phyloP scores from a whole-genome alignment of 2,797 vertebrate genomes.

The Takifugu ocellatus region DNA sequence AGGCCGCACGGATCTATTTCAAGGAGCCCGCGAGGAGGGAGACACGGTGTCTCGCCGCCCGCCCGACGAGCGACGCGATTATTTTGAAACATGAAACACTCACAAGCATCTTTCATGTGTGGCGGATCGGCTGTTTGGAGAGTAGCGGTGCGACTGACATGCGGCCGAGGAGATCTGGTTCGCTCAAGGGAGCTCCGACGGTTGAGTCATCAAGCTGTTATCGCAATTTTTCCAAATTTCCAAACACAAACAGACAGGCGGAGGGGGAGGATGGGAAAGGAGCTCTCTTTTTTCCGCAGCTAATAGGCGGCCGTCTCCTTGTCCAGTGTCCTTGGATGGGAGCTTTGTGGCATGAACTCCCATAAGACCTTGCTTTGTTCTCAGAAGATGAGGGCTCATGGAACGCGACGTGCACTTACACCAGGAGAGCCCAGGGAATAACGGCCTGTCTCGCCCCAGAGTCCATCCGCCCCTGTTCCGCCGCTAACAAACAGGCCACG shows the following conservation, averaged over 20 bases:
- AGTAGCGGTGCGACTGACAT: conserved; percentile 19
- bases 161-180: conserved; percentile 28
- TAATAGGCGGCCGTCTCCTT: conserved; percentile 45
- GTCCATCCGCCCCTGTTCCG: conserved; percentile 14
- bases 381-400: conserved; percentile 48
- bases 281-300: conserved; percentile 19
- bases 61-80: too few relatives aligned
- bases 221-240: conserved; percentile 33
- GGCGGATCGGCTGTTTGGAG: conserved; percentile 24
- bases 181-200: conserved; percentile 29
- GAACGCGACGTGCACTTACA: conserved; percentile 58
- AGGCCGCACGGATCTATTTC: conserved; percentile 20
- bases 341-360: conserved; percentile 61
- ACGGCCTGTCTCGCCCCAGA: conserved; percentile 39
- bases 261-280: conserved; percentile 8
- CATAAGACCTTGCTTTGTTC: conserved; percentile 65
- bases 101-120: conserved; percentile 15
- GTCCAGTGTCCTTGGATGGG: conserved; percentile 65
- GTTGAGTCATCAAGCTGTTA: conserved; percentile 48
- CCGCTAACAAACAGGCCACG: conserved; percentile 28
- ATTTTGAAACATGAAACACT: conserved; percentile 10
- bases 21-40: conserved; percentile 2
- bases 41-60: not conserved
- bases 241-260: conserved; percentile 34
- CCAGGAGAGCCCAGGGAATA: conserved; percentile 46